Evolutionary conservation across 2,113 vertebrate genomes (phyloP), one percentile per base, ranked within the genome.

Genomic region (Laterallus jamaicensis): DNA sequence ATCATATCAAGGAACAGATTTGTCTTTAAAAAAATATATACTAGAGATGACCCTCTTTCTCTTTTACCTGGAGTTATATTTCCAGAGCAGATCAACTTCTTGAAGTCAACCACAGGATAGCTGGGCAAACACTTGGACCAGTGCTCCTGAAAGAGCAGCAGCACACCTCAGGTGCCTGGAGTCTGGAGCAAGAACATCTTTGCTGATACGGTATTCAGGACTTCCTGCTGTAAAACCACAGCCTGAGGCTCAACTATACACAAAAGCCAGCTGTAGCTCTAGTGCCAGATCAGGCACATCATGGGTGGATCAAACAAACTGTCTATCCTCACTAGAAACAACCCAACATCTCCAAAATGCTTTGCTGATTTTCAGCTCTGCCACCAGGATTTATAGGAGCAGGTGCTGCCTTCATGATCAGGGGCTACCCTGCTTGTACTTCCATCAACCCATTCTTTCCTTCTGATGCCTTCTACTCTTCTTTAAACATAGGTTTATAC

Each of bases 361-460:
- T 73, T 31, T 79, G 13, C 28, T 3, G 2, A 24, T 42, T 82
- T 70, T 62, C 52, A 85, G 70, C 3, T 14, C 10, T 29, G n/a
- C 4, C 60, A 2, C 3, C n/a, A 79, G 67, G 28, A 58, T 82
- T 63, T 35, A 13, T 5, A 26, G 35, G 4, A 19, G 4, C 15
- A 20, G 1, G 0, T n/a, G 16, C 40, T 83, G 44, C 56, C 40
- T 0, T 1, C 9, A 10, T 21, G 49, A 55, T 24, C 11, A 26
- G 21, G 5, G 7, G 35, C 37, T 79, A 20, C 42, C 21, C 49
- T 63, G 15, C n/a, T 1, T 1, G 3, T 58, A 10, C 50, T 86
- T 73, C 31, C 39, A 68, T 7, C 54, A 25, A 31, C 12, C 20
- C 25, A 15, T 79, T 75, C 62, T 62, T 69, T 76, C 31, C 42